Evolutionary conservation across 2,797 vertebrate species (phyloP), one percentile per base, ranked within the genome.

Genomic region (Acanthornis magna): DNA sequence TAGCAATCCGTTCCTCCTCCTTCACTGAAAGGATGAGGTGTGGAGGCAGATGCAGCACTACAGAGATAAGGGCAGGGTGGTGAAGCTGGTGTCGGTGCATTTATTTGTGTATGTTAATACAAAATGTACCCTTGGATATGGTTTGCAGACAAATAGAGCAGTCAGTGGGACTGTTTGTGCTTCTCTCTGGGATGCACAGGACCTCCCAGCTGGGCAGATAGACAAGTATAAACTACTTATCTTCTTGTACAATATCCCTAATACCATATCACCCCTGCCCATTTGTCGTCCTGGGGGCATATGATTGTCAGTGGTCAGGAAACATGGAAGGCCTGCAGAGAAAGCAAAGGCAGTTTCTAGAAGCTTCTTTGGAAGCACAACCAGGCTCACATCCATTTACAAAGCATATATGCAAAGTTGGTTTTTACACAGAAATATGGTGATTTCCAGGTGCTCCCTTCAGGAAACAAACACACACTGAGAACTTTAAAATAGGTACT

Each of bases 241-340:
- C 66, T 68, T 34, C 22, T 50, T 90, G 60, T 25, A 50, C 80
- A 91, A 3, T 17, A 25, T 3, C 55, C 70, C 47, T 29, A 81
- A 21, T 0, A 25, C 30, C 0, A 0, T 63, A 85, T 85, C 22
- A 0, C 14, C 13, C 53, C 73, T 40, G 73, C n/a, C 51, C 60
- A 8, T 55, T 55, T 29, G 15, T 21, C 76, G 22, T 70, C 77
- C 73, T 76, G 82, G 6, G 70, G 62, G 70, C 27, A 8, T 3
- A 0, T 20, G 60, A 81, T 43, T 67, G 67, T 68, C 68, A 85
- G 78, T 42, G 67, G 66, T 34, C 65, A 70, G 67, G 36, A 61
- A 60, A 80, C n/a, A 8, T 4, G 25, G 23, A 66, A 53, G 30
- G 65, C 75, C 74, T 80, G 61, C 58, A 38, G 48, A 53, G 51